Base-by-base conservation (phyloP, 2,797 vertebrate genomes). In the Sternotherus odoratus region DNA sequence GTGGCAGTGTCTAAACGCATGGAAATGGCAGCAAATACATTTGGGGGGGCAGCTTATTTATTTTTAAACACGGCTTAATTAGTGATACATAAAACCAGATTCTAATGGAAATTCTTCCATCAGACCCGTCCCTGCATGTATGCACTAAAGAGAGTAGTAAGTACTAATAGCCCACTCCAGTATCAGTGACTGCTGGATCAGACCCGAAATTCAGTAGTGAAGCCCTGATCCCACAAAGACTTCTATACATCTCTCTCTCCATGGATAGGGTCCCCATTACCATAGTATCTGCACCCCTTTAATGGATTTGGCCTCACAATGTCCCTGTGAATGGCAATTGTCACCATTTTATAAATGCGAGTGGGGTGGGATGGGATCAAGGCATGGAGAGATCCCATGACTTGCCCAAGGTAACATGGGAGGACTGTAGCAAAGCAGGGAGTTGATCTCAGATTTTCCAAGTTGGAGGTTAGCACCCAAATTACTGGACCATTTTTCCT, bases 1-100 rank as follows among this genome's bases (percentile, higher is more conserved):
- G 50, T 75, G 77, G 33, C 85, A 82, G 56, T 28, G 28, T 66
- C n/a, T 77, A 82, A 95, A 83, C n/a, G 77, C 94, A 69, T 33
- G 46, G 88, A 81, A 92, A 87, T 74, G 95, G 82, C 77, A 88
- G 86, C 23, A 83, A 95, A 93, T 24, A 12, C 26, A 83, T 82
- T 23, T 75, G 26, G 9, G 50, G 51, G 88, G 85, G 26, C 39
- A 28, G 12, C 85, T 1, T 48, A 12, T 72, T 82, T 72, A 26
- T 39, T 83, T 83, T 57, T 83, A 66, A 77, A 43, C 28, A 4
- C 50, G 83, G 9, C 36, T 81, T 90, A 50, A 50, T 36, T 36
- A 39, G 19, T 5, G 77, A 93, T 50, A 51, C 79, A 53, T 46
- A 79, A 92, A 36, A 79, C 77, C 4, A 16, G 11, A 83, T 12